phyloP scores from a whole-genome alignment of 1,140 invertebrate species.

The Zeugodacus cucurbitae region DNA sequence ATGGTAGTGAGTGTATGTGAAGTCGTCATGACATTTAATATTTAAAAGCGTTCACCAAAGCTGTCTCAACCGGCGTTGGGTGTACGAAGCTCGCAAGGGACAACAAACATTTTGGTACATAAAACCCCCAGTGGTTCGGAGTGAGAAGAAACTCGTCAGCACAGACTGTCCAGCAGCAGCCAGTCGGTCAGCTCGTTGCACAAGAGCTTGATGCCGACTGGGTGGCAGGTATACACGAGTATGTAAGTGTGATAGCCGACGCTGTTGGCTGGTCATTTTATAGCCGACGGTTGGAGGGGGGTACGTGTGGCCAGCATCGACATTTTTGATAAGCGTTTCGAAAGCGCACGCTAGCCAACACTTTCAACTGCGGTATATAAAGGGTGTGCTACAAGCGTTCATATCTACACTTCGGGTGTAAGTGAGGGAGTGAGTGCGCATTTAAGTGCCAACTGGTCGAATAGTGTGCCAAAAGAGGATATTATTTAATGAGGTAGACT shows the following conservation, averaged over 20 bases:
- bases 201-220: not conserved
- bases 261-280: conserved; percentile 1
- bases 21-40: conserved; percentile 48
- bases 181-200: not conserved
- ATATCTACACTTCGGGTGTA: too few species aligned
- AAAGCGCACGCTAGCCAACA: not conserved
- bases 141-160: not conserved
- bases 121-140: not conserved
- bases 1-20: not conserved
- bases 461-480: conserved; percentile 43
- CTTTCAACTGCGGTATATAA: not conserved
- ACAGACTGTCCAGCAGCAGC: not conserved
- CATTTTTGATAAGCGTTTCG: conserved; percentile 38
- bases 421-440: not conserved
- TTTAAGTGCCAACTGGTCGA: conserved; percentile 2
- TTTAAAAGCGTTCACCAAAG: conserved; percentile 45
- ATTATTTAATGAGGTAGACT: conserved; percentile 46
- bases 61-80: conserved; percentile 1
- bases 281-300: not conserved
- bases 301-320: conserved; percentile 29
- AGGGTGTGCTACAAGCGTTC: too few species aligned
- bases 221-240: not conserved
- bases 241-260: not conserved
- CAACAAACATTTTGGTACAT: not conserved
- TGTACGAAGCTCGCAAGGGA: not conserved